Evolutionary conservation across 2,888 invertebrate species (phyloP), one percentile per base, ranked within the genome.

Genomic region (Thyatira batis): DNA sequence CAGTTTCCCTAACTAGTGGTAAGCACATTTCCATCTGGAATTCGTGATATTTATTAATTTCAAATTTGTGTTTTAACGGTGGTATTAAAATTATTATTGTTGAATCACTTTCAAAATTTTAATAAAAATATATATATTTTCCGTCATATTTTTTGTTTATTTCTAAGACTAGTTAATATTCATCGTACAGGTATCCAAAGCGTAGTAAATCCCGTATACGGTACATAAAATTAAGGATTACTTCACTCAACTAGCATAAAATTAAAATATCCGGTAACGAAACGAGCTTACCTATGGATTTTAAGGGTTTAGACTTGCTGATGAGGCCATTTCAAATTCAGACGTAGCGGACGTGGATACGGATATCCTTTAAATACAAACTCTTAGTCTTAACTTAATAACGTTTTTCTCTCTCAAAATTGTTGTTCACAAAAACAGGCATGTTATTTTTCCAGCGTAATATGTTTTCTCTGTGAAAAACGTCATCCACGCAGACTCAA

Each of bases 241-340:
- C 13, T 25, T 25, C 3, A 23, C 45, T n/a, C 21, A 11, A 23
- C 23, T 23, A 25, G 45, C 23, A 46, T 46, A 46, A 23, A 46
- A 46, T 46, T 46, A 46, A 46, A 46, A 46, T 46, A 46, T 46
- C 13, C 25, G 8, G 23, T 25, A 45, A 17, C 45, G 23, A 46
- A 46, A 46, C 13, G 25, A 46, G 45, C 45, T 46, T 46, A 25
- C 28, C 39, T 46, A 43, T 62, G 67, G 68, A 61, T 62, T 66
- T 73, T 67, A 71, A 65, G 65, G 64, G 55, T 65, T 75, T 70
- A 71, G 57, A 75, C 63, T 73, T 74, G 71, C 66, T 73, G 69
- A 72, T 71, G 68, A 67, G 63, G 53, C 50, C 63, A 70, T 70
- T 72, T 69, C 58, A 65, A 63, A 76, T 76, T 73, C 70, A 66